Conservation (phyloP, 2,888 invertebrate genomes). For the Ichneumoninae sp. region DNA sequence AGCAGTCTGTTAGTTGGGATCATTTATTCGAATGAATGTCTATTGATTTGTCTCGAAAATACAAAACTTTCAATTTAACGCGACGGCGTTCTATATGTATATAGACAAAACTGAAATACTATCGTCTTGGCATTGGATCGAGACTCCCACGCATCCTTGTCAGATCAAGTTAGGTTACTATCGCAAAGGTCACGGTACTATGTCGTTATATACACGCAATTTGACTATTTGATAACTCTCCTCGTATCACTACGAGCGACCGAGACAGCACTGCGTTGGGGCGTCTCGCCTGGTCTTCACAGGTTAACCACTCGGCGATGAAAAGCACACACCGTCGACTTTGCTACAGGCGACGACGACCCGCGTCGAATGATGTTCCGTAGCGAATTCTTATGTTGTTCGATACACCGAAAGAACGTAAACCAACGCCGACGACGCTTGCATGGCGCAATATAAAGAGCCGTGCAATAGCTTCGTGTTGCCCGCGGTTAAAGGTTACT, state of each 20-base stretch:
- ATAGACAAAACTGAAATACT: neutral
- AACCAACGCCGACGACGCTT: neutral
- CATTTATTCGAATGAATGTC: constrained; percentile 77
- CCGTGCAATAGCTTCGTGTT: constrained; percentile 19
- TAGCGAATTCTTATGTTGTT: constrained; percentile 10
- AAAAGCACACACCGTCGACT: neutral
- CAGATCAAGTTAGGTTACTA: neutral
- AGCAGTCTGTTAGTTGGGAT: constrained; percentile 75
- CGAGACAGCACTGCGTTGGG: neutral
- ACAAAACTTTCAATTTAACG: neutral
- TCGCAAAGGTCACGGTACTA: constrained; percentile 5
- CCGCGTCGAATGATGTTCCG: neutral
- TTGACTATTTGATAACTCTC: neutral
- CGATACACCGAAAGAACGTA: neutral
- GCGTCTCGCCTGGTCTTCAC: neutral
- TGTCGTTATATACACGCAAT: neutral
- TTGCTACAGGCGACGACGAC: neutral
- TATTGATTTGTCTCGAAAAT: constrained; percentile 19
- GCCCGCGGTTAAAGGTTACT: constrained; percentile 62
- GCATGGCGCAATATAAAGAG: constrained; percentile 18
- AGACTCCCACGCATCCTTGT: constrained; percentile 25
- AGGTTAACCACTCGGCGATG: neutral
- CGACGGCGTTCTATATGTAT: neutral
- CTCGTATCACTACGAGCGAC: neutral
- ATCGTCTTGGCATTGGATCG: constrained; percentile 14